Evolutionary conservation across 2,113 vertebrate genomes (phyloP).

Genomic region (Lipophrys pholis): DNA sequence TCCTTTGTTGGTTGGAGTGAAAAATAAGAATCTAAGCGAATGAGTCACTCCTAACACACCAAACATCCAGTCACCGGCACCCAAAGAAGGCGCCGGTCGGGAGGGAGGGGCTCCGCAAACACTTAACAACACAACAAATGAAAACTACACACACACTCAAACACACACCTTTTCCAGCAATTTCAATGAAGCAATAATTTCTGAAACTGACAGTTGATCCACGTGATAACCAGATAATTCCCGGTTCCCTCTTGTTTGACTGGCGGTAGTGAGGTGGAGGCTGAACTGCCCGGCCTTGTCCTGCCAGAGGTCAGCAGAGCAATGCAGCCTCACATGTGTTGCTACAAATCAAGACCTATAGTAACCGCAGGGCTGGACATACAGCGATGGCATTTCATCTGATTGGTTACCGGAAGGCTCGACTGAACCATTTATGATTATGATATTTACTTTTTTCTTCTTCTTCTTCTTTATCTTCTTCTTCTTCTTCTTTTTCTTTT

Average conservation of each 20-base stretch:
- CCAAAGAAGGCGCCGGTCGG: not conserved
- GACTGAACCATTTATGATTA: not conserved
- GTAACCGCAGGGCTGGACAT: not conserved
- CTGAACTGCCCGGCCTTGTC: too few species aligned
- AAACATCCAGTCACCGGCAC: not conserved
- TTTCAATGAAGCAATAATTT: not conserved
- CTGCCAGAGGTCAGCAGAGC: too few species aligned
- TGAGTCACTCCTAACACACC: slow-evolving; percentile 31
- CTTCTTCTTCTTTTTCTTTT: slow-evolving; percentile 53
- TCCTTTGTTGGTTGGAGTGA: slow-evolving; percentile 18
- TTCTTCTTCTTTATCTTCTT: slow-evolving; percentile 71
- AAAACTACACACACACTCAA: not conserved
- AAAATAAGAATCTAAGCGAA: slow-evolving; percentile 6
- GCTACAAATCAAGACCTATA: not conserved
- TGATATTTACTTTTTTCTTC: slow-evolving; percentile 69
- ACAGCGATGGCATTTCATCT: not conserved
- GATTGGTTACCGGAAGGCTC: too few species aligned
- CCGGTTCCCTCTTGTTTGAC: not conserved
- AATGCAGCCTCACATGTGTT: not conserved
- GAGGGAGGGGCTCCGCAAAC: slow-evolving; percentile 28
- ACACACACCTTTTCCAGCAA: slow-evolving; percentile 32
- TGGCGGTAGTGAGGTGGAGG: not conserved
- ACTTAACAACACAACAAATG: slow-evolving; percentile 25
- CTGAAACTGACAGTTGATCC: slow-evolving; percentile 19
- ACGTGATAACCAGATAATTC: not conserved